phyloP scores from a whole-genome alignment of 2,888 invertebrate genomes.

The Euclidia mi region DNA sequence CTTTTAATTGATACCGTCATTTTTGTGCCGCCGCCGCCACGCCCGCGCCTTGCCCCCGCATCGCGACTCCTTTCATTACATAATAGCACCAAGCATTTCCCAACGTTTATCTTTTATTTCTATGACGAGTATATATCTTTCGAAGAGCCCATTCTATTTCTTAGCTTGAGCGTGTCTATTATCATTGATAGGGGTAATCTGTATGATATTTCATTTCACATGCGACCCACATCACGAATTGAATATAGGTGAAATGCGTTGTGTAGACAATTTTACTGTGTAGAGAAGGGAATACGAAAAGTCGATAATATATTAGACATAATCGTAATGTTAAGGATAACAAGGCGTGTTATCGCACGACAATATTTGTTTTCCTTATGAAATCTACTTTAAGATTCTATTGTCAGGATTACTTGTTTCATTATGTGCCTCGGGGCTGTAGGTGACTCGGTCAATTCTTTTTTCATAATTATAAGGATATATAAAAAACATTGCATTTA shows the following conservation, averaged over 20 bases:
- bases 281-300: constrained; percentile 20
- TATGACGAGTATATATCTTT: constrained; percentile 59
- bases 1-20: constrained; percentile 87
- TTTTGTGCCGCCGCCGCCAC: constrained; percentile 67
- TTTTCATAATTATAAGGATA: too few species aligned
- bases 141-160: constrained; percentile 53
- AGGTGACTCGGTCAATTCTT: too few species aligned
- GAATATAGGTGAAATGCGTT: constrained; percentile 38
- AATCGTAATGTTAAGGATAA: constrained; percentile 16
- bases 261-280: constrained; percentile 35
- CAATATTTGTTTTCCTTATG: constrained; percentile 4
- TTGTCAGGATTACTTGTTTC: neutral
- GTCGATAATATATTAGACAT: constrained; percentile 19
- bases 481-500: too few species aligned
- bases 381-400: neutral
- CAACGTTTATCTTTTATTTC: constrained; percentile 63
- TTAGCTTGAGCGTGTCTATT: constrained; percentile 62
- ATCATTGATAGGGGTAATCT: constrained; percentile 67
- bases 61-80: constrained; percentile 63
- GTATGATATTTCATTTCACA: constrained; percentile 65
- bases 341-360: constrained; percentile 10
- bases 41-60: constrained; percentile 25
- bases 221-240: constrained; percentile 56
- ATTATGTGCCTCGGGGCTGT: neutral
- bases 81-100: constrained; percentile 61